Evolutionary conservation across 2,888 invertebrate genomes (phyloP).

Genomic region (Cheilosia vernalis): DNA sequence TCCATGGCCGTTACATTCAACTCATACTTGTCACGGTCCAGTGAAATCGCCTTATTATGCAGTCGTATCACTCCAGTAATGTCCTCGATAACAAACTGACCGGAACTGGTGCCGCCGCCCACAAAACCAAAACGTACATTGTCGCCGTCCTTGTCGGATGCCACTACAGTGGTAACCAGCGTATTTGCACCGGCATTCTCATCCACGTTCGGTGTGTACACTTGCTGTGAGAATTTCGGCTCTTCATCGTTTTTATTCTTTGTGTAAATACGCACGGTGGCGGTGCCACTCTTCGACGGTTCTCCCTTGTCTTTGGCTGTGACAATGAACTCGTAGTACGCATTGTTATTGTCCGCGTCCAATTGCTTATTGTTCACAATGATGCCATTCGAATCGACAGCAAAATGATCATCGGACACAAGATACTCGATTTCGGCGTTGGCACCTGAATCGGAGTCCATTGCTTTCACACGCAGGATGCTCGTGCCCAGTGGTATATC

Average conservation of each 20-base stretch:
- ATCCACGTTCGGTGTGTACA: constrained; percentile 97
- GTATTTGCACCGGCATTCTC: constrained; percentile 98
- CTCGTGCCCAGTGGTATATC: constrained; percentile 96
- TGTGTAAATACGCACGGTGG: constrained; percentile 97
- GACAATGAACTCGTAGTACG: constrained; percentile 97
- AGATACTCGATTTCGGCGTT: constrained; percentile 97
- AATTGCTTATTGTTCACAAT: constrained; percentile 96
- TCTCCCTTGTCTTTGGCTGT: constrained; percentile 98
- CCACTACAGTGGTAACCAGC: constrained; percentile 97
- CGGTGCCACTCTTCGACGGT: constrained; percentile 95
- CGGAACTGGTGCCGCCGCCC: constrained; percentile 94
- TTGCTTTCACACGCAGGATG: constrained; percentile 97
- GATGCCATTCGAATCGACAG: constrained; percentile 95
- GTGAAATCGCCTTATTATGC: constrained; percentile 92
- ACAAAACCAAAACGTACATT: constrained; percentile 96
- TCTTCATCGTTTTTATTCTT: constrained; percentile 99
- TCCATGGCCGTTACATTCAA: constrained; percentile 98
- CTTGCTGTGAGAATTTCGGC: constrained; percentile 98
- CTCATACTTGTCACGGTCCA: constrained; percentile 97
- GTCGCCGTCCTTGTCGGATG: constrained; percentile 98
- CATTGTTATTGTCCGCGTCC: constrained; percentile 98
- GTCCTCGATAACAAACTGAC: constrained; percentile 97
- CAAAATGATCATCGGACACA: constrained; percentile 96
- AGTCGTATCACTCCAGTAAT: constrained; percentile 96
- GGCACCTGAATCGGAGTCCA: constrained; percentile 96